Percentiles rank a stretch among this genome's conserved stretches.
These are phyloP conservation scores for Vesta saturnalis DNA, from an alignment of 2,888 invertebrate species.

Conservation along the genomic window DNA sequence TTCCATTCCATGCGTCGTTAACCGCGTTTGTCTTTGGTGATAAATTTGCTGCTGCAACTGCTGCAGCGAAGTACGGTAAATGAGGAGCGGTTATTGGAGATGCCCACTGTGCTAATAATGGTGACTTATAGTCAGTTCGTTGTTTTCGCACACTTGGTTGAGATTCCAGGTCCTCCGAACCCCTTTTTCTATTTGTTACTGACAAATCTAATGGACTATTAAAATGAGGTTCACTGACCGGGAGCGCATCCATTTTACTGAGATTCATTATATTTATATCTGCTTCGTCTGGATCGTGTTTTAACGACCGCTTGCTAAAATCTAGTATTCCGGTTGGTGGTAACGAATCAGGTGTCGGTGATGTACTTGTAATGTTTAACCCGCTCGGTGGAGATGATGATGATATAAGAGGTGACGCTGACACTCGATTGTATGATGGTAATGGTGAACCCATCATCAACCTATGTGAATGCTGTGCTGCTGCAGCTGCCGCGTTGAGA, in stretches of 20 bases:
- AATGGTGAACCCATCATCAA: slow-evolving; percentile 73
- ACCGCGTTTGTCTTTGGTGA: slow-evolving; percentile 75
- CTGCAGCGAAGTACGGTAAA: slow-evolving; percentile 83
- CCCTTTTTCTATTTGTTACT: slow-evolving; percentile 76
- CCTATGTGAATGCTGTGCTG: slow-evolving; percentile 77
- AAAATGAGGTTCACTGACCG: slow-evolving; percentile 64
- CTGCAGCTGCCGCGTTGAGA: slow-evolving; percentile 74
- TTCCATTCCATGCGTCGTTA: slow-evolving; percentile 77
- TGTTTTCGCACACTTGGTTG: slow-evolving; percentile 75
- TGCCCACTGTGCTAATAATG: slow-evolving; percentile 78
- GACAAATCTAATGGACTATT: slow-evolving; percentile 84
- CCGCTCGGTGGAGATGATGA: slow-evolving; percentile 70
- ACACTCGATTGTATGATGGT: slow-evolving; percentile 62
- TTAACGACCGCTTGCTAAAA: slow-evolving; percentile 76
- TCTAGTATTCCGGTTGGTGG: slow-evolving; percentile 74
- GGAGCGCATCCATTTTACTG: slow-evolving; percentile 72
- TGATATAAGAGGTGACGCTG: slow-evolving; percentile 75
- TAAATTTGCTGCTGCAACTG: slow-evolving; percentile 77
- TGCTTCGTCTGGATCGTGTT: slow-evolving; percentile 62
- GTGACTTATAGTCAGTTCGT: slow-evolving; percentile 75
- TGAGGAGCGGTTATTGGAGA: slow-evolving; percentile 79
- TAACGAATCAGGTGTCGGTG: slow-evolving; percentile 60
- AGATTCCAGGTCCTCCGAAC: slow-evolving; percentile 67
- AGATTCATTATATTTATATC: slow-evolving; percentile 78
- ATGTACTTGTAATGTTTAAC: slow-evolving; percentile 56